Conservation (phyloP, 2,113 vertebrate genomes). For the Nothobranchius kuhntae region DNA sequence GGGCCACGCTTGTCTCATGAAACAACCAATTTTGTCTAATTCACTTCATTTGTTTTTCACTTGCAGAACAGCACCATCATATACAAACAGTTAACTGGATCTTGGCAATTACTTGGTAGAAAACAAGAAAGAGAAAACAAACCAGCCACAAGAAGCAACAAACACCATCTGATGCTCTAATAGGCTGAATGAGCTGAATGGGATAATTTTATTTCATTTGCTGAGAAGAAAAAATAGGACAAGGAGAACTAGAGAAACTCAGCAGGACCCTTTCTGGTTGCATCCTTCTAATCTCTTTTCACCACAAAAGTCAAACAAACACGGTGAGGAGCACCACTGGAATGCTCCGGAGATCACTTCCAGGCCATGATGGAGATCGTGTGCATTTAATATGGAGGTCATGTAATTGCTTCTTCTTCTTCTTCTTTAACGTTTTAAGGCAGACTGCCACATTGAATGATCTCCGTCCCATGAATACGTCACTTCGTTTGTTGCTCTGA, state of each 20-base stretch:
- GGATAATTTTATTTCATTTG: constrained; percentile 52
- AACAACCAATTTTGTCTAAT: constrained; percentile 33
- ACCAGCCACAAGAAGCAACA: constrained; percentile 27
- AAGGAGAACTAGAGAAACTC: constrained; percentile 8
- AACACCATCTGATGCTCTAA: constrained; percentile 34
- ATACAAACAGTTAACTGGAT: constrained; percentile 14
- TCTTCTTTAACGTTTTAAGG: too few species aligned
- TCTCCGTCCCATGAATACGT: too few species aligned
- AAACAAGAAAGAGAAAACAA: constrained; percentile 38
- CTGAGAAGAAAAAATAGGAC: constrained; percentile 13
- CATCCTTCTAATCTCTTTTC: constrained; percentile 44
- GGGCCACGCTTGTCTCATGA: constrained; percentile 27
- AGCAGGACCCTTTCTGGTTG: constrained; percentile 53
- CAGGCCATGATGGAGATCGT: constrained; percentile 37
- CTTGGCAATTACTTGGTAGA: constrained; percentile 12
- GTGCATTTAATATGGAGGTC: too few species aligned
- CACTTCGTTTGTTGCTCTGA: too few species aligned
- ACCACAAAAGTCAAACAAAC: constrained; percentile 70
- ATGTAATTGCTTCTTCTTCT: too few species aligned
- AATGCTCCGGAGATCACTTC: constrained; percentile 58
- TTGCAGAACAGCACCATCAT: constrained; percentile 1
- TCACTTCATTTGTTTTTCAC: constrained; percentile 50
- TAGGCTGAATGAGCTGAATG: constrained; percentile 46
- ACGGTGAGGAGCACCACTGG: constrained; percentile 48
- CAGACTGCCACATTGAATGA: too few species aligned